These are phyloP conservation scores for Drosophila tristis DNA, from an alignment of 1,140 invertebrate genomes.

Conservation along the genomic window DNA sequence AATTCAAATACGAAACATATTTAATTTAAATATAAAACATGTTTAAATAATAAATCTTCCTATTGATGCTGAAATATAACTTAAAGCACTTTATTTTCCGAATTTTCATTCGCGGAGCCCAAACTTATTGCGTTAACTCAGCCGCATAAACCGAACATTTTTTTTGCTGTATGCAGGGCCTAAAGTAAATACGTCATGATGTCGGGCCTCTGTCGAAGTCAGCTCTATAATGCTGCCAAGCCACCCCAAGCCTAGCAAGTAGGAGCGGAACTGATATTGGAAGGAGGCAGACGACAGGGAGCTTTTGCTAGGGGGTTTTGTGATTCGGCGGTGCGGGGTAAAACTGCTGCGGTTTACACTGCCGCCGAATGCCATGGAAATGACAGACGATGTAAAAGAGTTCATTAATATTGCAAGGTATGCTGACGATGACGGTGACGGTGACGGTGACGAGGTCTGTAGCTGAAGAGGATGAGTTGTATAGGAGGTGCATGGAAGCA, in stretches of 20 bases:
- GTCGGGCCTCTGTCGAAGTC: conserved; percentile 12
- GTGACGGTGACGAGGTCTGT: neutral
- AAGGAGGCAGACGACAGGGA: conserved; percentile 42
- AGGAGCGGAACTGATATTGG: conserved; percentile 41
- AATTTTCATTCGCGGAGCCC: too few relatives aligned
- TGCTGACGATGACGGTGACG: conserved; percentile 47
- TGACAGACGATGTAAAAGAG: conserved; percentile 80
- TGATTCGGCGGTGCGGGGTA: neutral
- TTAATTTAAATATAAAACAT: neutral
- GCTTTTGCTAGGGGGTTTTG: neutral
- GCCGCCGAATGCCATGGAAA: conserved; percentile 64
- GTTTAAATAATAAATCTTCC: too few relatives aligned
- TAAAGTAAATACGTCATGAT: conserved; percentile 50
- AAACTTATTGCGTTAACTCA: too few relatives aligned
- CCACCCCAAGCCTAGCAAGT: conserved; percentile 38
- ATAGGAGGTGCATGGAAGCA: conserved; percentile 14
- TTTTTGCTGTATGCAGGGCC: conserved; percentile 14
- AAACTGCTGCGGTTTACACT: conserved; percentile 41
- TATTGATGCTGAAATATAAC: too few relatives aligned
- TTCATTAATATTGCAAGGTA: conserved; percentile 80
- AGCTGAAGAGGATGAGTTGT: neutral
- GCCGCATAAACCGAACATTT: conserved; percentile 36
- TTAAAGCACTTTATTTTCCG: too few relatives aligned
- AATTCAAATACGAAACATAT: neutral
- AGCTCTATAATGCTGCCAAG: conserved; percentile 20